Evolutionary conservation across 2,888 invertebrate species (phyloP).

Genomic region (Anarsia innoxiella): DNA sequence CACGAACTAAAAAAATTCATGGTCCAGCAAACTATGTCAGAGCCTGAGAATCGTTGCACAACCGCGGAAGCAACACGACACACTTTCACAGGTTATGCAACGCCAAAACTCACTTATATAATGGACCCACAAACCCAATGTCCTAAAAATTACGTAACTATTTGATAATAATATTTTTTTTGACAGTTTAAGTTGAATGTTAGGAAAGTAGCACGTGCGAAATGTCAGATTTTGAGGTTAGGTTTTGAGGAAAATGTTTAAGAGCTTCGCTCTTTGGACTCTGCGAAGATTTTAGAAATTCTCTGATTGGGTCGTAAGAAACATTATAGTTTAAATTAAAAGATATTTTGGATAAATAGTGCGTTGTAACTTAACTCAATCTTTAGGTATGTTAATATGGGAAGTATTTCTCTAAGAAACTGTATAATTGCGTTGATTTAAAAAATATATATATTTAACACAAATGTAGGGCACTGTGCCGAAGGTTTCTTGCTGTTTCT

Average conservation of each 20-base stretch:
- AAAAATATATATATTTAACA: too few relatives aligned
- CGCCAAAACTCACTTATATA: conserved; percentile 50
- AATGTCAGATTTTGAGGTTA: conserved; percentile 40
- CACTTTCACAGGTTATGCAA: conserved; percentile 67
- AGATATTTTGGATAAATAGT: too few relatives aligned
- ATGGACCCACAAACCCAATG: conserved; percentile 65
- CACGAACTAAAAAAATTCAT: conserved; percentile 26
- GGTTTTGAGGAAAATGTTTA: conserved; percentile 6
- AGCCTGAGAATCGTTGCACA: conserved; percentile 47
- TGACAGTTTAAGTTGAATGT: conserved; percentile 59
- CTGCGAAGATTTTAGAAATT: too few relatives aligned
- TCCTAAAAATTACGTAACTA: conserved; percentile 66
- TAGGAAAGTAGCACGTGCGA: conserved; percentile 67
- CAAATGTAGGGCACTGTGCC: too few relatives aligned
- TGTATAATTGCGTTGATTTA: too few relatives aligned
- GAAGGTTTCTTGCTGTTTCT: too few relatives aligned
- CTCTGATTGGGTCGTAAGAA: too few relatives aligned
- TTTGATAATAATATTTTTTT: conserved; percentile 46
- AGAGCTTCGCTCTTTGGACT: not conserved
- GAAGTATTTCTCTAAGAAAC: too few relatives aligned
- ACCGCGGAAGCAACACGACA: conserved; percentile 61
- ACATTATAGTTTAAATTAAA: too few relatives aligned
- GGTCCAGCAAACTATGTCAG: conserved; percentile 42
- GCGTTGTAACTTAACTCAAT: too few relatives aligned
- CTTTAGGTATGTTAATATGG: too few relatives aligned